Percentiles rank a stretch among this genome's conserved stretches.
phyloP scores from a whole-genome alignment of 2,888 invertebrate species.

The Erebia epiphron region DNA sequence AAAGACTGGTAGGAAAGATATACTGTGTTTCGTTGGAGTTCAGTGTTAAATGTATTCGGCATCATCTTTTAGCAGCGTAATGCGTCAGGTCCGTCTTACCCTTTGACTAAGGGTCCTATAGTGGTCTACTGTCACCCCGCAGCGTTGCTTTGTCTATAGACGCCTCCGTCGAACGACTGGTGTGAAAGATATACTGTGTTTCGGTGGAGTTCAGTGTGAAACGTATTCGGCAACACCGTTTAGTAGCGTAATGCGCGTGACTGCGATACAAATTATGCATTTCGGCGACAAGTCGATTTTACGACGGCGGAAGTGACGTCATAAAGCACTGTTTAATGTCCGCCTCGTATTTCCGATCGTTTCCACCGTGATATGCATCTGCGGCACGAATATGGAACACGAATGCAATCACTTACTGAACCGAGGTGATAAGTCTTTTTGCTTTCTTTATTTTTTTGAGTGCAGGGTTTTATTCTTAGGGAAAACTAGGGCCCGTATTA shows the following conservation, averaged over 20 bases:
- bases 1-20: no score
- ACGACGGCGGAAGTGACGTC: slow-evolving; percentile 80
- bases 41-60: slow-evolving; percentile 81
- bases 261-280: slow-evolving; percentile 81
- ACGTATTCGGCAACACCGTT: slow-evolving; percentile 82
- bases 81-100: slow-evolving; percentile 47
- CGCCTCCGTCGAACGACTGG: no score
- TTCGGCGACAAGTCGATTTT: slow-evolving; percentile 79
- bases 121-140: no score
- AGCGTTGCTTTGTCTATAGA: no score
- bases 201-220: slow-evolving; percentile 73
- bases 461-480: not conserved
- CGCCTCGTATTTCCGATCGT: slow-evolving; percentile 71
- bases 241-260: slow-evolving; percentile 81
- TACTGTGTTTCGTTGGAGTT: slow-evolving; percentile 49
- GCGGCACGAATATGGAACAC: slow-evolving; percentile 58
- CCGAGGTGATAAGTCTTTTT: slow-evolving; percentile 20
- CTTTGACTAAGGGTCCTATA: no score
- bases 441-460: not conserved
- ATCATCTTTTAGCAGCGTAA: slow-evolving; percentile 81
- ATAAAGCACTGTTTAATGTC: slow-evolving; percentile 80
- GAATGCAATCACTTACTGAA: slow-evolving; percentile 38
- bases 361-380: slow-evolving; percentile 66
- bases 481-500: not conserved
- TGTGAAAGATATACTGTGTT: no score